Conservation (phyloP, 2,797 vertebrate genomes). For the Coilia nasus region DNA sequence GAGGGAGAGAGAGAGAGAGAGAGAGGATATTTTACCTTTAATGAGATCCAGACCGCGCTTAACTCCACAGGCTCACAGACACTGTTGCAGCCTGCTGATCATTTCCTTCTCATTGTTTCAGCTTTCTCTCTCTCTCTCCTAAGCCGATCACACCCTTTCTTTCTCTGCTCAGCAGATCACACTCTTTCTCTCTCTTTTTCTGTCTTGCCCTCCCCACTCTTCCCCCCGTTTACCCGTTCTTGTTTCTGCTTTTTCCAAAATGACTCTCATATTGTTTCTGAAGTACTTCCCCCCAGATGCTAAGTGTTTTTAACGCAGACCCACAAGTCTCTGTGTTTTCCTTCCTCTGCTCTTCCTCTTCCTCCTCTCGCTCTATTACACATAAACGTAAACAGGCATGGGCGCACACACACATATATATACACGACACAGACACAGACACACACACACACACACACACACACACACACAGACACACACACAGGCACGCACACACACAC, state of each 20-base stretch:
- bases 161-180: slow-evolving; percentile 12
- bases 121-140: slow-evolving; percentile 19
- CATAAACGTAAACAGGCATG: background rate
- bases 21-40: slow-evolving; percentile 11
- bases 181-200: slow-evolving; percentile 20
- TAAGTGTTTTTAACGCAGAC: background rate
- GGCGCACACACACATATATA: too few relatives aligned
- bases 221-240: background rate
- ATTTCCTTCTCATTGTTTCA: slow-evolving; percentile 13
- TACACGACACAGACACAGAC: too few relatives aligned
- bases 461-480: background rate
- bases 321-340: background rate
- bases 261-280: slow-evolving; percentile 23
- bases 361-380: background rate
- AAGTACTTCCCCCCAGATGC: slow-evolving; percentile 17
- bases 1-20: slow-evolving; percentile 6
- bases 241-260: background rate
- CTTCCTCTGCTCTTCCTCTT: slow-evolving; percentile 21
- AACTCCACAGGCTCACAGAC: background rate
- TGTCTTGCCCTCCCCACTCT: background rate
- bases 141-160: background rate
- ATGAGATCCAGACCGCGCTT: slow-evolving; percentile 3
- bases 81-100: background rate
- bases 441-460: background rate
- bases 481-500: slow-evolving; percentile 12